Evolutionary conservation across 2,113 vertebrate species (phyloP).

Genomic region (Chinchilla lanigera): DNA sequence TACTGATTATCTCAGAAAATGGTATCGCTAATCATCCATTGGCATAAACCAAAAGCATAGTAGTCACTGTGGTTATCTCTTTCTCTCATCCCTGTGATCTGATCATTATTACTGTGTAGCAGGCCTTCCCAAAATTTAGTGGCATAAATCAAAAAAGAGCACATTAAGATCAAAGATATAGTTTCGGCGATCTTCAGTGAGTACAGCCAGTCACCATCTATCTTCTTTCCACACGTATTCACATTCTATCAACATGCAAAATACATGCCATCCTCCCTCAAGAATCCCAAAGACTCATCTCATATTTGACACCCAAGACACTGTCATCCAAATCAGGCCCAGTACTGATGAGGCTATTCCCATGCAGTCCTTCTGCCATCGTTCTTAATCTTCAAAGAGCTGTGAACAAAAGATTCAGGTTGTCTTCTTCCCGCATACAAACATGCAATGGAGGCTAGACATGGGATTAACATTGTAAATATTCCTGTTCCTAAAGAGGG

Average conservation of each 20-base stretch:
- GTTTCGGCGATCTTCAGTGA: neutral
- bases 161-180: neutral
- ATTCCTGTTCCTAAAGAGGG: neutral
- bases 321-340: neutral
- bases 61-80: neutral
- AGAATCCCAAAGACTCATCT: neutral
- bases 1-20: neutral
- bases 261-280: neutral
- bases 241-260: neutral
- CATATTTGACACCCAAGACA: neutral
- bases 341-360: neutral
- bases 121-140: neutral
- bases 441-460: neutral
- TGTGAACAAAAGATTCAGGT: neutral
- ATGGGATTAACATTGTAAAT: neutral
- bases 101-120: neutral
- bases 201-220: neutral
- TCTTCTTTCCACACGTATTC: neutral
- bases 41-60: neutral
- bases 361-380: neutral
- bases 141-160: neutral
- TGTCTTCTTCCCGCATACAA: neutral
- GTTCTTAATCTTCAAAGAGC: constrained; percentile 23
- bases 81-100: neutral
- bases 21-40: neutral